Percentiles rank a stretch among this genome's conserved stretches.
Evolutionary conservation across 2,797 vertebrate species (phyloP).

Genomic region (Limosa lapponica): DNA sequence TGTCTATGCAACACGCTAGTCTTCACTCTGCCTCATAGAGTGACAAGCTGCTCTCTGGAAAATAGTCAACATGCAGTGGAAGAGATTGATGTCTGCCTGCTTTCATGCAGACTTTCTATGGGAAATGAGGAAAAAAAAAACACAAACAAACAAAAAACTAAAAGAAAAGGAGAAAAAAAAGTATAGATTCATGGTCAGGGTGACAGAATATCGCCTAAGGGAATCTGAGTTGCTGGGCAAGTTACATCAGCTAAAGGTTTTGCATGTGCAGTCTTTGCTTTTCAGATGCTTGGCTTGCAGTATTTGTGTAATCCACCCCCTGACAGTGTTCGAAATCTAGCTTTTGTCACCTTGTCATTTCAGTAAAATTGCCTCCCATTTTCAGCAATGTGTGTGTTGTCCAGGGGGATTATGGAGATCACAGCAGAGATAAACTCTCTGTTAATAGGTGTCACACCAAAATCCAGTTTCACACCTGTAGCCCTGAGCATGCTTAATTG

Average conservation of each 20-base stretch:
- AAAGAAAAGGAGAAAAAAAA: not conserved
- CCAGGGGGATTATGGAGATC: not conserved
- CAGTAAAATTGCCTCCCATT: not conserved
- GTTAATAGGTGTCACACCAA: not conserved
- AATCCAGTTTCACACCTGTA: not conserved
- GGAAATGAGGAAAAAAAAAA: not conserved
- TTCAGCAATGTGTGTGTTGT: not conserved
- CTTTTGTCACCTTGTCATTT: not conserved
- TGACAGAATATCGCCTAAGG: not conserved
- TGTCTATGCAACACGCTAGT: not conserved
- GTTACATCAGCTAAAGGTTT: not conserved
- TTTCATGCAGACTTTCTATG: not conserved
- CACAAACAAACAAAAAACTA: not conserved
- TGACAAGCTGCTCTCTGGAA: not conserved
- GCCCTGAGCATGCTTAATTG: not conserved
- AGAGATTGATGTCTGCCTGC: not conserved
- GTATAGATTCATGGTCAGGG: not conserved
- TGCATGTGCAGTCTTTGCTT: not conserved
- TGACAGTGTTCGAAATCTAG: not conserved
- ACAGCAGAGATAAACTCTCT: not conserved
- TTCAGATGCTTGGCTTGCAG: not conserved
- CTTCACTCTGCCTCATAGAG: not conserved
- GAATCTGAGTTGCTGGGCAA: not conserved
- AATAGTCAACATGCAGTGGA: not conserved
- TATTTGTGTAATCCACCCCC: not conserved